Evolutionary conservation across 92 coral and sea anemone species (phyloP), one percentile per base, ranked within the genome.

Genomic region (Porites rus): DNA sequence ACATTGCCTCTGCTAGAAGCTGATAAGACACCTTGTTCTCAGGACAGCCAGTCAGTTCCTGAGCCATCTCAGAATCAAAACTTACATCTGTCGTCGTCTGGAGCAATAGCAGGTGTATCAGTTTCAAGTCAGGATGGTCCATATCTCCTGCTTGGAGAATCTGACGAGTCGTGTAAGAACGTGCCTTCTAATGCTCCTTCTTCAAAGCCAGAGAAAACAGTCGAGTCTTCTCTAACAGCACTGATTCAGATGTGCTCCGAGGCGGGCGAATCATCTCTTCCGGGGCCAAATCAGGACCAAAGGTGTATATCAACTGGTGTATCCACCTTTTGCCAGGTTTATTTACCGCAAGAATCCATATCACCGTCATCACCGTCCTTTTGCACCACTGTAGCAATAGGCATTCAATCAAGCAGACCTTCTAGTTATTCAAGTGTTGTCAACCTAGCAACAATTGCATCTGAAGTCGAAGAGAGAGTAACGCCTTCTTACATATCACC

Each of bases 151-250:
- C 19, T 62, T 25, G 51, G 12, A 18, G 72, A 28, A 25, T 68
- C 84, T 24, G 76, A 16, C n/a, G 64, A 20, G 43, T 19, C 21
- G 13, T 56, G 75, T 56, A 2, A 11, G 51, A 71, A 38, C 54
- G 20, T 3, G 7, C 14, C 17, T n/a, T 8, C 20, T 63, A 51
- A 21, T 6, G 9, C 60, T 9, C 24, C 22, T 14, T 7, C 75
- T 67, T 21, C 84, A 1, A 20, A 22, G 7, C 38, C 69, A n/a
- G 69, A 59, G 74, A 17, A 24, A 16, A 58, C 58, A 7, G 24
- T 31, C 18, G 76, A 11, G 10, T 81, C 77, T 70, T 81, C 85
- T 69, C 85, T 81, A 17, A 58, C 38, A 56, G 85, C 85, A 0
- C 18, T 81, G 58, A 81, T 81, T 31, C 68, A 31, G 56, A 69